phyloP scores from a whole-genome alignment of 64 coral and sea anemone species.

The Astreopora myriophthalma region DNA sequence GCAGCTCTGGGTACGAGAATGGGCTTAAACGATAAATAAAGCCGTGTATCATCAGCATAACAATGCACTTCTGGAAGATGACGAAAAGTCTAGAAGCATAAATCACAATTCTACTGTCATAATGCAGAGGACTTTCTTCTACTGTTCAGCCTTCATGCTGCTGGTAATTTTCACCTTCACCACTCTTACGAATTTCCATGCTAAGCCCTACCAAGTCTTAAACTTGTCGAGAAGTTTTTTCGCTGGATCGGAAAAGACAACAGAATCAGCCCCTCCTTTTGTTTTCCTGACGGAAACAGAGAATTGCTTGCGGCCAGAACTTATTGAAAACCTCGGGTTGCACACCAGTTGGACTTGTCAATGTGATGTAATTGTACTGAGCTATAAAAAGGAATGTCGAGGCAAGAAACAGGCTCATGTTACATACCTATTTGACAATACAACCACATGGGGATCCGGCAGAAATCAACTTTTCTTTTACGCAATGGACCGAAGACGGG shows the following conservation, averaged over 20 bases:
- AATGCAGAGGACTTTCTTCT: not conserved
- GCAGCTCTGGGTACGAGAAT: no score
- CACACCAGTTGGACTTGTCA: not conserved
- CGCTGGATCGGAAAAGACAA: not conserved
- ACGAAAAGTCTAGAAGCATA: no score
- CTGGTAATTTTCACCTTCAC: not conserved
- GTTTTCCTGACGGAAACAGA: constrained; percentile 23
- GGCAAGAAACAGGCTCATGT: not conserved
- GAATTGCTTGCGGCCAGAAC: not conserved
- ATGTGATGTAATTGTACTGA: constrained; percentile 21
- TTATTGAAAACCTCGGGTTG: not conserved
- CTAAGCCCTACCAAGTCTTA: not conserved
- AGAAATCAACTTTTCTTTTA: not conserved
- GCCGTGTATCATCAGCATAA: no score
- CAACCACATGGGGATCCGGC: not conserved
- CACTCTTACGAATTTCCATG: not conserved
- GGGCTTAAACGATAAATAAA: no score
- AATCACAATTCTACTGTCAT: no score
- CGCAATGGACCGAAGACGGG: not conserved
- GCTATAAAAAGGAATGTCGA: not conserved
- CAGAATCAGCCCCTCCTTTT: not conserved
- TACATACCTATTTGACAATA: not conserved
- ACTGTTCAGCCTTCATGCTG: not conserved
- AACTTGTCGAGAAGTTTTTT: not conserved
- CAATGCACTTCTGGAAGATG: no score